Conservation (phyloP, 2,113 vertebrate genomes). For the Microcebus griseorufus region DNA sequence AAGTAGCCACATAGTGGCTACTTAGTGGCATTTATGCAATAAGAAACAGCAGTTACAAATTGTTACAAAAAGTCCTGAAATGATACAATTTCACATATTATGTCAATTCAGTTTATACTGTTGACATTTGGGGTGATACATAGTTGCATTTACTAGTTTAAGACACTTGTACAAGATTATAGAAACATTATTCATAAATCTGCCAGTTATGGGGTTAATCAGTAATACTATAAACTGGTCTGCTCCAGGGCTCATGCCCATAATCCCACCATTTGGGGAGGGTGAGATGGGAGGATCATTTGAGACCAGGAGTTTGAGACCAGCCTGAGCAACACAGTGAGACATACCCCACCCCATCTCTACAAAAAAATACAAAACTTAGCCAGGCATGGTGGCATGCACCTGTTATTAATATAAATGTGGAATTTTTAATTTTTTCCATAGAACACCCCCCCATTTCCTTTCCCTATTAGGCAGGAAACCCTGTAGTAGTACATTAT, state of each 20-base stretch:
- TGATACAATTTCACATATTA: background rate
- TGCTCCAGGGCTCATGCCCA: no score
- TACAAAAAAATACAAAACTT: no score
- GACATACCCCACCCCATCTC: no score
- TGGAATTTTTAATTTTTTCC: background rate
- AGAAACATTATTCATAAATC: background rate
- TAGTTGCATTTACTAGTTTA: constrained; percentile 28
- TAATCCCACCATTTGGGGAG: no score
- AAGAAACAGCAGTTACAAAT: background rate
- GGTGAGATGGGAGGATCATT: no score
- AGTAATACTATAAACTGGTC: background rate
- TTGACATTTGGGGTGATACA: background rate
- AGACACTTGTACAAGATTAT: background rate
- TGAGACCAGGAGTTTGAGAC: no score
- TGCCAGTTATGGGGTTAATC: background rate
- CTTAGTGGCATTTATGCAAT: background rate
- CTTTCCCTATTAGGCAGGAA: background rate
- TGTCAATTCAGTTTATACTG: background rate
- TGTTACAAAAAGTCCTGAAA: background rate
- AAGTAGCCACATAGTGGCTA: background rate
- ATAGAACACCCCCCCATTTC: background rate
- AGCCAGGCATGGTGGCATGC: no score
- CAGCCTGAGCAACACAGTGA: no score
- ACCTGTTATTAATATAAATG: background rate
- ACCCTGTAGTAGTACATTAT: background rate